Evolutionary conservation across 2,113 vertebrate species (phyloP).

Genomic region (Phalacrocorax carbo): DNA sequence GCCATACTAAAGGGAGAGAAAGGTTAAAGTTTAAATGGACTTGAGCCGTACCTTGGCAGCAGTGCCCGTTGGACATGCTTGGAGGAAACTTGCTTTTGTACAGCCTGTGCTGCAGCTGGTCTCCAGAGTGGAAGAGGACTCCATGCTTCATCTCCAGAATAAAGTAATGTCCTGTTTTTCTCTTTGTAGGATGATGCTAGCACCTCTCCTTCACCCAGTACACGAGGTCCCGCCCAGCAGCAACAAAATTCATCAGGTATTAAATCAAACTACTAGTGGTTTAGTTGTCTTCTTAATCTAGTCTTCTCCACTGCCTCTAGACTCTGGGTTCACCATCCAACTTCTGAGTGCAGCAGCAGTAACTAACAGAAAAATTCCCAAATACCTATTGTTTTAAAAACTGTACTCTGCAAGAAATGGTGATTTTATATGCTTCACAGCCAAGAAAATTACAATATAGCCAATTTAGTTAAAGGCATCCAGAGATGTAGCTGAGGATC

Average conservation of each 20-base stretch:
- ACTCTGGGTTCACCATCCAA: not conserved
- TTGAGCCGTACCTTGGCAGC: not conserved
- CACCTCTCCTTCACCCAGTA: conserved; percentile 84
- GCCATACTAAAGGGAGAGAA: not conserved
- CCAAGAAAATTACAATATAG: not conserved
- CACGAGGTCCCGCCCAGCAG: conserved; percentile 83
- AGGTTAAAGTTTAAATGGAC: not conserved
- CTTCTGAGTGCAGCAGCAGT: not conserved
- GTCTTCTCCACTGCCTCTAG: not conserved
- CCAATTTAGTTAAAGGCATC: not conserved
- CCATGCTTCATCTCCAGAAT: not conserved
- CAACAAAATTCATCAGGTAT: conserved; percentile 90
- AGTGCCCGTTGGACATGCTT: not conserved
- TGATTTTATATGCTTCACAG: not conserved
- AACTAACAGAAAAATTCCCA: not conserved
- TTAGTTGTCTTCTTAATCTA: not conserved
- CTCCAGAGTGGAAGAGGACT: not conserved
- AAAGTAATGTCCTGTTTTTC: not conserved
- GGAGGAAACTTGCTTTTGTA: not conserved
- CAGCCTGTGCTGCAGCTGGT: not conserved
- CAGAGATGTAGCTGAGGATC: not conserved
- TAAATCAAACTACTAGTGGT: not conserved
- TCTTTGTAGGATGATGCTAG: conserved; percentile 87
- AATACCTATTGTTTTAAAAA: not conserved
- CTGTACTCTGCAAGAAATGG: not conserved